Conservation (phyloP, 1,140 invertebrate genomes). For the Caenorhabditis latens region DNA sequence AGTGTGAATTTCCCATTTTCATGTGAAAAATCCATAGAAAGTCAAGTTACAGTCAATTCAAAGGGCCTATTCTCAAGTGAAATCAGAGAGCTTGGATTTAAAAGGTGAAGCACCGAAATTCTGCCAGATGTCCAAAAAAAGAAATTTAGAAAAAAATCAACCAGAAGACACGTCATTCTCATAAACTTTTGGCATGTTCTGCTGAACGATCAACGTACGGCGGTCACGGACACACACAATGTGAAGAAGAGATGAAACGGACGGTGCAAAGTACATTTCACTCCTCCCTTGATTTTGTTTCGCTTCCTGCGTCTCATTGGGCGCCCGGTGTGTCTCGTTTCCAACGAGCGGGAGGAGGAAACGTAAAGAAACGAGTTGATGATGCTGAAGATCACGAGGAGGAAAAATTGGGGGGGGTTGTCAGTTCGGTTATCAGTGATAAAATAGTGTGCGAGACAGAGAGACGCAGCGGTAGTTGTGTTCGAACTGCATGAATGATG, state of each 20-base stretch:
- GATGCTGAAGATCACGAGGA: neutral
- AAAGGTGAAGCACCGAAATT: no score
- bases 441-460: neutral
- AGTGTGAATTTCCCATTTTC: no score
- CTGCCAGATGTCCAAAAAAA: neutral
- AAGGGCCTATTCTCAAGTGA: no score
- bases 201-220: neutral
- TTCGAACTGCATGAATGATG: neutral
- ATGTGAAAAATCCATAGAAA: no score
- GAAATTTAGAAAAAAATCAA: neutral
- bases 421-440: constrained; percentile 9
- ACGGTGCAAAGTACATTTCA: constrained; percentile 56
- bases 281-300: neutral
- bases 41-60: no score
- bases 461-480: constrained; percentile 15
- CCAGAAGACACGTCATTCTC: neutral
- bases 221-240: neutral
- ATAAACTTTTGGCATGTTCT: neutral
- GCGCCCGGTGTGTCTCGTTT: neutral
- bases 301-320: neutral
- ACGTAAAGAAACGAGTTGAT: constrained; percentile 40
- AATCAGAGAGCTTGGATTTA: no score
- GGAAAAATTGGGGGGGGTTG: neutral
- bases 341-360: neutral
- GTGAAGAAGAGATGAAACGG: neutral